phyloP scores from a whole-genome alignment of 2,797 vertebrate species.

The Melanotaenia boesemani region DNA sequence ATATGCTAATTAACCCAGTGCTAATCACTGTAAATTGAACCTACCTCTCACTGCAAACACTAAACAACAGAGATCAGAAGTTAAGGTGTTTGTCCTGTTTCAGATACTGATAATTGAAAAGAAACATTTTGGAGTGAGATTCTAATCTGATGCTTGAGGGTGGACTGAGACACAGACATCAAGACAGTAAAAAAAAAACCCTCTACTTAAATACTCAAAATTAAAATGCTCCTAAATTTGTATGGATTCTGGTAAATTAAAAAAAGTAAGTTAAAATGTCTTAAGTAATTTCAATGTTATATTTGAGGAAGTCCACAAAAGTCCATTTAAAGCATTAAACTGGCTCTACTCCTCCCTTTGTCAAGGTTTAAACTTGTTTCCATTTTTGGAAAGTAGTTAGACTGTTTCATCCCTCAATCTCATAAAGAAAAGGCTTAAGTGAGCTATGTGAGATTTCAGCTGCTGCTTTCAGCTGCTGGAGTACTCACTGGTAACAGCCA shows the following conservation, averaged over 20 bases:
- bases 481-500: constrained; percentile 96
- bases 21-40: too few species aligned
- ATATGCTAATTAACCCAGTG: too few species aligned
- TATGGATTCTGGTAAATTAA: not conserved
- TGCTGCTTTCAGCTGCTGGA: not conserved
- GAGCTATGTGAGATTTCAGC: constrained; percentile 15
- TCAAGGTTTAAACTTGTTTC: constrained; percentile 8
- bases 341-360: not conserved
- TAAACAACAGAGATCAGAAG: too few species aligned
- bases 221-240: not conserved
- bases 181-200: not conserved
- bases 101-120: too few species aligned
- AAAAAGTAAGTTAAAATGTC: not conserved
- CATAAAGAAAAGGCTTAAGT: constrained; percentile 16
- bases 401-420: constrained; percentile 3
- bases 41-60: too few species aligned
- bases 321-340: constrained; percentile 10
- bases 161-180: too few species aligned
- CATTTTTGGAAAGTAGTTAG: constrained; percentile 24
- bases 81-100: too few species aligned
- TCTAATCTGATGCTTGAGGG: too few species aligned
- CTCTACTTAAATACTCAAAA: too few species aligned
- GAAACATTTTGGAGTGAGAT: too few species aligned
- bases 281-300: not conserved
- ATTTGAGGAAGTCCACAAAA: not conserved